Conservation (phyloP, 2,888 invertebrate genomes). For the Bembecia ichneumoniformis region DNA sequence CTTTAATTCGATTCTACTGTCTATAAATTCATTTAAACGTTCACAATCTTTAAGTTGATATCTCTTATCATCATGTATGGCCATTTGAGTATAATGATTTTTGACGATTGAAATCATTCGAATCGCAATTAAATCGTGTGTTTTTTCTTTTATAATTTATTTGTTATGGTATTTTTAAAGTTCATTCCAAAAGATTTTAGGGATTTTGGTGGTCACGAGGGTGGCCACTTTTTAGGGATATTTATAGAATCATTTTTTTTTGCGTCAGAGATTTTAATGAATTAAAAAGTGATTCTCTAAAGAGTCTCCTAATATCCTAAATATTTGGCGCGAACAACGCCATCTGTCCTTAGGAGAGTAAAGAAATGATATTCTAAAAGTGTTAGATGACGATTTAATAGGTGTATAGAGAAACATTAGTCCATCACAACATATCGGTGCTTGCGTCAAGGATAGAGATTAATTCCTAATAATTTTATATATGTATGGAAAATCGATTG, state of each 20-base stretch:
- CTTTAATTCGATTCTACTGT: slow-evolving; percentile 15
- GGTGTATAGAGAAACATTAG: slow-evolving; percentile 21
- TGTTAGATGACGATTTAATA: not conserved
- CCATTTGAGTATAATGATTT: not conserved
- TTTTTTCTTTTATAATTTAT: not conserved
- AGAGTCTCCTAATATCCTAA: too few relatives aligned
- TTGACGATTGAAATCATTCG: not conserved
- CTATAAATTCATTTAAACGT: slow-evolving; percentile 9
- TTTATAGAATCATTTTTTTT: too few relatives aligned
- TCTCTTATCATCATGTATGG: not conserved
- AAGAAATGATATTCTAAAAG: slow-evolving; percentile 13
- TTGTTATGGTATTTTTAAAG: not conserved
- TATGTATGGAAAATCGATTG: slow-evolving; percentile 8
- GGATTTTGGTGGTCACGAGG: too few relatives aligned
- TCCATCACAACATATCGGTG: slow-evolving; percentile 70
- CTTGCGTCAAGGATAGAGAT: slow-evolving; percentile 47
- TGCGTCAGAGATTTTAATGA: too few relatives aligned
- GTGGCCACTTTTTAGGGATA: not conserved
- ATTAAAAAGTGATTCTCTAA: too few relatives aligned
- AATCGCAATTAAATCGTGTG: not conserved
- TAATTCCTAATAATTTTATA: slow-evolving; percentile 48
- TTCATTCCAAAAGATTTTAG: not conserved
- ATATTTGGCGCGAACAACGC: slow-evolving; percentile 16
- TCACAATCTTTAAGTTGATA: not conserved
- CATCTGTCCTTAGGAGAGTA: slow-evolving; percentile 54